Evolutionary conservation across 1,140 invertebrate species (phyloP), one percentile per base, ranked within the genome.

Genomic region (Rhizoglyphus robini): DNA sequence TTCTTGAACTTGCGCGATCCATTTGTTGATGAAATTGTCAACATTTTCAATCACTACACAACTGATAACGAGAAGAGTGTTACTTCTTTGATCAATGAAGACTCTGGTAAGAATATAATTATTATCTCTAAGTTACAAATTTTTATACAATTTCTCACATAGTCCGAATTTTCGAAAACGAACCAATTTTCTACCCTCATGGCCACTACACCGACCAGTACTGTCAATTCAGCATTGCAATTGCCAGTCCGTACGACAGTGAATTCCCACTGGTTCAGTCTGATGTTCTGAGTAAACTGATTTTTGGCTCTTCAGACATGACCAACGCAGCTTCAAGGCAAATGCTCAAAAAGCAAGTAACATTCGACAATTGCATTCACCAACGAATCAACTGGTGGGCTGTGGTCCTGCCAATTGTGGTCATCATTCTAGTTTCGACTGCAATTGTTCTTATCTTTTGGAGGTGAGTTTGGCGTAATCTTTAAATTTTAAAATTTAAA

Each of bases 241-340:
- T 60, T 4, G 27, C 58, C n/a, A 29, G 15, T 3, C 58, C 58
- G 29, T 60, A 60, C 29, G 58, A 60, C 27, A 15, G 8, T 29
- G 58, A 60, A 27, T 60, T 2, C 36, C 58, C 58, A 46, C 29
- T 60, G 27, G 58, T 60, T 34, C 15, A 20, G 13, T 13, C 15
- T 32, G 58, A 60, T 46, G 1, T 2, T 20, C n/a, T 60, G 11
- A 13, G 36, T 46, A 13, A 32, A 46, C 31, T 60, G 58, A 27
- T 29, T 46, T 60, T 60, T 60, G 48, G 48, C 36, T 41, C n/a
- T n/a, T 41, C 36, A 41, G 8, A 41, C 36, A 41, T n/a, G n/a
- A 41, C 18, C 36, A 18, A 18, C n/a, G n/a, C 8, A 11, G 36
- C n/a, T n/a, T n/a, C n/a, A n/a, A n/a, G n/a, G n/a, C n/a, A n/a